These are phyloP conservation scores for Hippoglossus stenolepis DNA, from an alignment of 2,113 vertebrate genomes.

Conservation along the genomic window DNA sequence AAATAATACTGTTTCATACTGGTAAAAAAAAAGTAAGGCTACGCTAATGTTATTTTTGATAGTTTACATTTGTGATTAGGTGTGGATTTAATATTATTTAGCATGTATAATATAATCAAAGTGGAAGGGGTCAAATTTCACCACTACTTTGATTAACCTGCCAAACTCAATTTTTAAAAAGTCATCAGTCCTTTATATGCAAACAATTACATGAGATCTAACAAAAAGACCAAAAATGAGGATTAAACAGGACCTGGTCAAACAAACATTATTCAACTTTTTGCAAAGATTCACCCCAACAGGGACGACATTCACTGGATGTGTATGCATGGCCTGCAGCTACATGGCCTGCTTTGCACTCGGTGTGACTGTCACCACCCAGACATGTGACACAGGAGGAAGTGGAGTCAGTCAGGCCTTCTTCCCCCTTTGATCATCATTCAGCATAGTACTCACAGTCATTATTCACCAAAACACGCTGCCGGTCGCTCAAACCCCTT, in stretches of 20 bases:
- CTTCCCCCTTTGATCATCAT: neutral
- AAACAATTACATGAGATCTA: neutral
- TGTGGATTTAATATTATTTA: neutral
- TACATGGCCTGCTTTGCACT: slow-evolving; percentile 20
- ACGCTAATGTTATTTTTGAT: neutral
- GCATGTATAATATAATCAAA: neutral
- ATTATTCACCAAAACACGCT: neutral
- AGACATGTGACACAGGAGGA: slow-evolving; percentile 47
- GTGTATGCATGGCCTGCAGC: neutral
- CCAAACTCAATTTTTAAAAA: neutral
- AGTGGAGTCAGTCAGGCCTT: slow-evolving; percentile 10
- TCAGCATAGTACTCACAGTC: neutral
- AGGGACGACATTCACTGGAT: slow-evolving; percentile 19
- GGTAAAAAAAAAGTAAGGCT: neutral
- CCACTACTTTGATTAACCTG: neutral
- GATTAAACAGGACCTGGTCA: neutral
- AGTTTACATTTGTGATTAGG: no score
- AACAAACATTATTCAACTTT: neutral
- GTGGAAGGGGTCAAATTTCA: neutral
- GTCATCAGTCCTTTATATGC: neutral
- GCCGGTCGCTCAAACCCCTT: neutral
- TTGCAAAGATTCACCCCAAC: neutral
- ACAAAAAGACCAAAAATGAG: neutral
- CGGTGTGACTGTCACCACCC: slow-evolving; percentile 2
- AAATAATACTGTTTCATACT: neutral